phyloP scores from a whole-genome alignment of 2,113 vertebrate species.

The Piaya cayana region DNA sequence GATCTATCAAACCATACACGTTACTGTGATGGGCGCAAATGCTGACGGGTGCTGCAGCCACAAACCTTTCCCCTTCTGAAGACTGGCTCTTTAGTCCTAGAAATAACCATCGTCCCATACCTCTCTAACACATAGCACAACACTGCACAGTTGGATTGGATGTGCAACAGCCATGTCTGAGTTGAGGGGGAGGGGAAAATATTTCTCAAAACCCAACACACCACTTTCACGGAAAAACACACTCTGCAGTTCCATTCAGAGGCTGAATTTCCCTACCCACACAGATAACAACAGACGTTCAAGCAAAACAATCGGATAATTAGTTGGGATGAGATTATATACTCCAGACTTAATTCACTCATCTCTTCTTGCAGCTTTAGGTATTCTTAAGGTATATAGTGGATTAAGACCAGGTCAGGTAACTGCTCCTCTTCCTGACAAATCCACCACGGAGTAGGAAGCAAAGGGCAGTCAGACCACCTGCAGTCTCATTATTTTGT shows the following conservation, averaged over 20 bases:
- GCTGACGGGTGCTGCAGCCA: not conserved
- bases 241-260: not conserved
- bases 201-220: not conserved
- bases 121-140: not conserved
- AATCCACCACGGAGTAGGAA: not conserved
- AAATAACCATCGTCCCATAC: rapidly evolving
- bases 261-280: not conserved
- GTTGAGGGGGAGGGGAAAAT: rapidly evolving
- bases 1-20: not conserved
- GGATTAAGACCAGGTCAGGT: slow-evolving; percentile 25
- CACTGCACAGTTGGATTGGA: not conserved
- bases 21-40: not conserved
- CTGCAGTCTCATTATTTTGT: not conserved
- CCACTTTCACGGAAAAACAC: not conserved
- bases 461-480: not conserved
- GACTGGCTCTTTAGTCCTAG: not conserved
- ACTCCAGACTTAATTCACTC: slow-evolving; percentile 32
- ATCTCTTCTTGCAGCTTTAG: not conserved
- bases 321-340: not conserved
- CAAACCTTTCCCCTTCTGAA: not conserved
- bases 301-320: slow-evolving; percentile 29
- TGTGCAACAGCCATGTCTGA: not conserved
- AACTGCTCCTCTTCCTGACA: not conserved
- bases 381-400: not conserved
- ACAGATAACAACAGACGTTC: not conserved